Evolutionary conservation across 2,113 vertebrate species (phyloP).

Genomic region (Glareola pratincola): DNA sequence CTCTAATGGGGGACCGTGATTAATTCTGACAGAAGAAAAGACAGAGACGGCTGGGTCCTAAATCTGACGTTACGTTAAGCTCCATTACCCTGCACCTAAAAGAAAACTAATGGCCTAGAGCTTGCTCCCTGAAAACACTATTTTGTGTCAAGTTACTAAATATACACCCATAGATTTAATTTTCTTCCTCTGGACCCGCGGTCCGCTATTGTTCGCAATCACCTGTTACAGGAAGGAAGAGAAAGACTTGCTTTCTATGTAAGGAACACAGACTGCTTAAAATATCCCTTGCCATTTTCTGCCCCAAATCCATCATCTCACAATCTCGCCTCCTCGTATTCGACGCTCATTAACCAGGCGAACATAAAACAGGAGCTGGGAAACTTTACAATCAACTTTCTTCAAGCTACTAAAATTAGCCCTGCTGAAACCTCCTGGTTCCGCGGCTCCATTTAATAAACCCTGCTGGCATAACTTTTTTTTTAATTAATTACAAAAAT

Average conservation of each 20-base stretch:
- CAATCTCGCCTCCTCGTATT: background rate
- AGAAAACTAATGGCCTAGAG: background rate
- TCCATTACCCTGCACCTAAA: background rate
- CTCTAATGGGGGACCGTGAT: background rate
- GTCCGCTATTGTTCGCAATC: background rate
- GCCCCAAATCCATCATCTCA: slow-evolving; percentile 40
- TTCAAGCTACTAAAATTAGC: slow-evolving; percentile 50
- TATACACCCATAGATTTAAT: background rate
- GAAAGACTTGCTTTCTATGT: background rate
- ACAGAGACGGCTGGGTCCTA: background rate
- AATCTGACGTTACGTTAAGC: background rate
- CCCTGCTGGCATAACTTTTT: background rate
- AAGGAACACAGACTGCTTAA: background rate
- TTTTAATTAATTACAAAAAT: slow-evolving; percentile 27
- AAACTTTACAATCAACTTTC: slow-evolving; percentile 18
- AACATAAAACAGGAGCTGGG: background rate
- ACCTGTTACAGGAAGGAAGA: background rate
- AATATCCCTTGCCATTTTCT: background rate
- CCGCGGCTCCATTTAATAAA: background rate
- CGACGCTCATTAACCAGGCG: background rate
- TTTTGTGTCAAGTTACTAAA: background rate
- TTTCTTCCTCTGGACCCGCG: background rate
- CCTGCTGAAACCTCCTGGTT: background rate
- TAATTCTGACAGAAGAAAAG: background rate
- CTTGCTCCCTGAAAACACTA: background rate